Evolutionary conservation across 1,140 invertebrate species (phyloP).

Genomic region (Brachionus rotundiformis): DNA sequence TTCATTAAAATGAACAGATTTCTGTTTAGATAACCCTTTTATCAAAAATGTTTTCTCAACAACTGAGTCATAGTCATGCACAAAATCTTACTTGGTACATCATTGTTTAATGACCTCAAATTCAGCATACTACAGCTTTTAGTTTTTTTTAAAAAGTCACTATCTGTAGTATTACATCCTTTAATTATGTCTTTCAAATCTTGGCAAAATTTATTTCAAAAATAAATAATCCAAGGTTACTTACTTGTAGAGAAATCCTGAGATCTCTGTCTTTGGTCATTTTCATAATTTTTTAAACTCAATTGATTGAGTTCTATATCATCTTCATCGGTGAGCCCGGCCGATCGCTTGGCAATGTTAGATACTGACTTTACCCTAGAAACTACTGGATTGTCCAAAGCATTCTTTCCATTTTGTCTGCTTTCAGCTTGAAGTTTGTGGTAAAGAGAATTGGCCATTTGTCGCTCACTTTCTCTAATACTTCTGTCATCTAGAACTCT

Average conservation of each 20-base stretch:
- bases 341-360: slow-evolving; percentile 28
- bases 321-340: neutral
- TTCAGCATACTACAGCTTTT: slow-evolving; percentile 46
- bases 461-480: slow-evolving; percentile 61
- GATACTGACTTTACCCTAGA: slow-evolving; percentile 20
- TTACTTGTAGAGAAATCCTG: slow-evolving; percentile 1
- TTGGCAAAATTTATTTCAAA: neutral
- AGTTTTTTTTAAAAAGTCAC: slow-evolving; percentile 24
- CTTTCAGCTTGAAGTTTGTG: neutral
- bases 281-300: neutral
- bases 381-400: neutral
- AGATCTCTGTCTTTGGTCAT: neutral
- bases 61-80: neutral
- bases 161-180: neutral
- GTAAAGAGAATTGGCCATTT: slow-evolving; percentile 56
- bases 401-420: neutral
- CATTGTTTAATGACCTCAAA: slow-evolving; percentile 15
- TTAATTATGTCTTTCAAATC: neutral
- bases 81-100: slow-evolving; percentile 17
- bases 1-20: slow-evolving; percentile 45
- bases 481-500: slow-evolving; percentile 60
- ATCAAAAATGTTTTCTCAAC: neutral
- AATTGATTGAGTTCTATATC: neutral
- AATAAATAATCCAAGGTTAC: neutral
- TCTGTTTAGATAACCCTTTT: slow-evolving; percentile 25